phyloP scores from a whole-genome alignment of 2,113 vertebrate species.

The Glaucidium brasilianum region DNA sequence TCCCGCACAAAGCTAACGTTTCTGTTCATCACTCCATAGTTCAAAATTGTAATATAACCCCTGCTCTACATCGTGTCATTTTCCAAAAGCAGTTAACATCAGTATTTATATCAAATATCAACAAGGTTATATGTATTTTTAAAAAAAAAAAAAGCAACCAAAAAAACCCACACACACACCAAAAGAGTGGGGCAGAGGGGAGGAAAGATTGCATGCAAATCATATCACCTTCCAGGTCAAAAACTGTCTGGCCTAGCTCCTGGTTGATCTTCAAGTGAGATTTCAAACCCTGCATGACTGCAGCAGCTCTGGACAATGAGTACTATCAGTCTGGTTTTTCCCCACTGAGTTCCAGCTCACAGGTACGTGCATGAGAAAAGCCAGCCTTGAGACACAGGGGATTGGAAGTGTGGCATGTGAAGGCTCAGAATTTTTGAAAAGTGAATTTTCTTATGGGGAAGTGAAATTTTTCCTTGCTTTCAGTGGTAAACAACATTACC shows the following conservation, averaged over 20 bases:
- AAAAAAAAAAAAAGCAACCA: neutral
- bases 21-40: conserved; percentile 14
- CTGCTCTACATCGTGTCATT: conserved; percentile 11
- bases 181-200: no score
- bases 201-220: neutral
- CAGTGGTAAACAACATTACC: neutral
- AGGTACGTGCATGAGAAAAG: neutral
- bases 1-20: conserved; percentile 18
- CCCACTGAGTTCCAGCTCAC: neutral
- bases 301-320: neutral
- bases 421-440: neutral
- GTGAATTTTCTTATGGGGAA: neutral
- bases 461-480: neutral
- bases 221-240: neutral
- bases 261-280: neutral
- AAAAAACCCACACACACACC: no score
- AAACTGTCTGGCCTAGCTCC: neutral
- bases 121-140: neutral
- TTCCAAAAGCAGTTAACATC: conserved; percentile 44
- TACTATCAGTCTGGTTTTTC: neutral
- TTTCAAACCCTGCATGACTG: neutral
- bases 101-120: conserved; percentile 48
- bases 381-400: neutral
- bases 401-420: neutral
- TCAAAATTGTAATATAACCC: conserved; percentile 13